phyloP scores from a whole-genome alignment of 2,113 vertebrate genomes.

The Machaerirhynchus nigripectus region DNA sequence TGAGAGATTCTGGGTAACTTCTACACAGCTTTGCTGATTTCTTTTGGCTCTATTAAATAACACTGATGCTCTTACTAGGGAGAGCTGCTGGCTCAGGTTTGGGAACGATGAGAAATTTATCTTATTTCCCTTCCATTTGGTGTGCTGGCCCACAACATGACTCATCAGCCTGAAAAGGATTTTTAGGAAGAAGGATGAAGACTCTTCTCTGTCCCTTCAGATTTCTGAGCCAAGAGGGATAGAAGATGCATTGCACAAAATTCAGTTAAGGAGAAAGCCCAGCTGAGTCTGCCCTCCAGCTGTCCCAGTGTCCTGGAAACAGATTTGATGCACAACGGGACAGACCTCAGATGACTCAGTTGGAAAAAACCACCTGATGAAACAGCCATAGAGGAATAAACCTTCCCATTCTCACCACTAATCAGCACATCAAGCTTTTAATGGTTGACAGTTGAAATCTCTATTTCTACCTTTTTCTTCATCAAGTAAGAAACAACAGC shows the following conservation, averaged over 20 bases:
- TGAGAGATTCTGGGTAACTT: neutral
- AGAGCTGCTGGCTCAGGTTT: neutral
- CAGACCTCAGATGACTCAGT: neutral
- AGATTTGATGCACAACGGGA: neutral
- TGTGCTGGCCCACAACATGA: neutral
- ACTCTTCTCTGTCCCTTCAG: neutral
- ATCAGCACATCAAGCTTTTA: neutral
- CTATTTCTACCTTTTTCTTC: neutral
- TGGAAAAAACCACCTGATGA: neutral
- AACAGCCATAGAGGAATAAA: neutral
- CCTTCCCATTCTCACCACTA: neutral
- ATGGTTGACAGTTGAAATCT: neutral
- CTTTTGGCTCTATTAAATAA: neutral
- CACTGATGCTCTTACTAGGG: neutral
- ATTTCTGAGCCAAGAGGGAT: neutral
- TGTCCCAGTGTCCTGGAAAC: neutral
- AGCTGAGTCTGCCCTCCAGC: neutral
- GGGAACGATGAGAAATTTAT: neutral
- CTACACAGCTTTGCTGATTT: neutral
- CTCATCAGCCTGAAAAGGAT: accelerated
- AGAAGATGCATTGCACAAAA: neutral
- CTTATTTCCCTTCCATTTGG: neutral
- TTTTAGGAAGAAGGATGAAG: neutral
- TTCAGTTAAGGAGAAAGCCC: neutral
- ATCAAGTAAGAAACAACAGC: neutral